Evolutionary conservation across 2,797 vertebrate genomes (phyloP).

Genomic region (Centroberyx gerrardi): DNA sequence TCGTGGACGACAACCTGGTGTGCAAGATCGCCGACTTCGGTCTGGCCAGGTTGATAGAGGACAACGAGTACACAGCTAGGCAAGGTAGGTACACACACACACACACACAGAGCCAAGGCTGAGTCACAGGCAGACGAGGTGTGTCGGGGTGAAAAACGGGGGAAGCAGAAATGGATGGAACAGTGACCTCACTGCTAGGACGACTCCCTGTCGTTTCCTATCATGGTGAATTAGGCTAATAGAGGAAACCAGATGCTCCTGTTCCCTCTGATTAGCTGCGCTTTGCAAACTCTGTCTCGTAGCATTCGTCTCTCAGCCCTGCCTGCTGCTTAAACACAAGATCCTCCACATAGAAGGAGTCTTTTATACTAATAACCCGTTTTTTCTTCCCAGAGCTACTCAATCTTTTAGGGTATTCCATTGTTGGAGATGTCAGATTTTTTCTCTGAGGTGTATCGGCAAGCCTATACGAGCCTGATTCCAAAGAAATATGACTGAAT

Average conservation of each 20-base stretch:
- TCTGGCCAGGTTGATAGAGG: slow-evolving; percentile 96
- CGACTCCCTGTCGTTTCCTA: slow-evolving; percentile 39
- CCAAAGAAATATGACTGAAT: slow-evolving; percentile 1
- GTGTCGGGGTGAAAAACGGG: slow-evolving; percentile 3
- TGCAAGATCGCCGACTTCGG: slow-evolving; percentile 99
- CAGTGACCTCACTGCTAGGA: slow-evolving; percentile 41
- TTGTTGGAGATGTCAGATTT: not conserved
- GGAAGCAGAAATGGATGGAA: slow-evolving; percentile 32
- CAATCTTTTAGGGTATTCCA: not conserved
- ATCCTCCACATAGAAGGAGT: slow-evolving; percentile 1
- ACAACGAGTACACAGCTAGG: slow-evolving; percentile 97
- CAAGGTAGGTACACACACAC: slow-evolving; percentile 87
- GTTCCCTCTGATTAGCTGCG: slow-evolving; percentile 47
- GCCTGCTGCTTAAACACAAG: slow-evolving; percentile 27
- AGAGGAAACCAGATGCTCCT: slow-evolving; percentile 67
- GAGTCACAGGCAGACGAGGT: slow-evolving; percentile 42
- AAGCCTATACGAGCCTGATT: not conserved
- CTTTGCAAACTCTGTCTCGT: slow-evolving; percentile 29
- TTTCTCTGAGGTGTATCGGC: not conserved
- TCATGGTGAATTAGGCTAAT: slow-evolving; percentile 55
- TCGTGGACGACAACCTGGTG: slow-evolving; percentile 95
- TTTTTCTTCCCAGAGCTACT: too few species aligned
- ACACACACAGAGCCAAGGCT: not conserved
- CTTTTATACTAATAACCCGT: not conserved
- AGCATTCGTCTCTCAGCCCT: slow-evolving; percentile 12